Conservation (phyloP, 2,888 invertebrate genomes). For the Cenopis cana region DNA sequence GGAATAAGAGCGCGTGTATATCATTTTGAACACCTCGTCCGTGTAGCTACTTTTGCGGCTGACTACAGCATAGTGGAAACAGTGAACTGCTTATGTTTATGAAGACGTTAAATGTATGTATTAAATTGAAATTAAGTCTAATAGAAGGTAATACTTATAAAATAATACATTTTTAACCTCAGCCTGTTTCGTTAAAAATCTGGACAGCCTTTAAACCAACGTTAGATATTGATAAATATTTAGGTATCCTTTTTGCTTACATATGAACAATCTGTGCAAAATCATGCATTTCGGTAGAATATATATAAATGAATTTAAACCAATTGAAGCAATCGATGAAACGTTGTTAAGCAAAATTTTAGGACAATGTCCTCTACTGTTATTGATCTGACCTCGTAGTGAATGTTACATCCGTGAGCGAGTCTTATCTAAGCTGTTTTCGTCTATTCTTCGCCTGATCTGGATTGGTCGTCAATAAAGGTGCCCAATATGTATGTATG, state of each 20-base stretch:
- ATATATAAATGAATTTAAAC: neutral
- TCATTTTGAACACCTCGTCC: no score
- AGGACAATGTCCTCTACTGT: constrained; percentile 7
- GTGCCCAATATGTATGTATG: constrained; percentile 7
- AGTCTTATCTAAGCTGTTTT: constrained; percentile 31
- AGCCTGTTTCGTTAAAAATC: neutral
- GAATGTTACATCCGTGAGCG: constrained; percentile 29
- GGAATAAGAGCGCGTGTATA: no score
- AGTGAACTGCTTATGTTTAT: no score
- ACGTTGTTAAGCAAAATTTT: neutral
- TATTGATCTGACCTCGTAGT: constrained; percentile 30
- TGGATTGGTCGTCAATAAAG: neutral
- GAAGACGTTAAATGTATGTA: no score
- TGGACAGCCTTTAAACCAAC: neutral
- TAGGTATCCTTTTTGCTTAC: neutral
- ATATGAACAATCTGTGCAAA: neutral
- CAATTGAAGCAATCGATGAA: neutral
- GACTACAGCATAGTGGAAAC: no score
- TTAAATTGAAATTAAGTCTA: no score
- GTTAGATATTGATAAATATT: neutral
- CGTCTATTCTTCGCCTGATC: constrained; percentile 17
- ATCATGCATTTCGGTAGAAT: neutral
- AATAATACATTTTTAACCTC: no score
- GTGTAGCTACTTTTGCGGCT: no score
- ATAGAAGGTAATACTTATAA: no score